These are phyloP conservation scores for Lipophrys pholis DNA, from an alignment of 2,113 vertebrate species.

Conservation along the genomic window DNA sequence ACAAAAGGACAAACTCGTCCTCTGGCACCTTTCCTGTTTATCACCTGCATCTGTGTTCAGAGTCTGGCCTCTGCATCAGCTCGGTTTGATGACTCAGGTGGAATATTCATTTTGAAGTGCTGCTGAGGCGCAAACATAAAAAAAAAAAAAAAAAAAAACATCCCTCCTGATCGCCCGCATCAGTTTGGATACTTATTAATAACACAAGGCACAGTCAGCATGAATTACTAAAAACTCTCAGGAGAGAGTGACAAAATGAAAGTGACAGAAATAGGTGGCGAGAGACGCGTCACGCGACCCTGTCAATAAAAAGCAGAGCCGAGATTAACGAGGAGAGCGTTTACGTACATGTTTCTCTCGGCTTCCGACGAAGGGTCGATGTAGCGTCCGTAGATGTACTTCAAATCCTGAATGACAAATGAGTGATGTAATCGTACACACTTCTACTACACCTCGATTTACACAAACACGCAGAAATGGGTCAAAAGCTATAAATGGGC, in stretches of 20 bases:
- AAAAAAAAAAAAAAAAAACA: conserved; percentile 4
- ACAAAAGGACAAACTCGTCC: conserved; percentile 27
- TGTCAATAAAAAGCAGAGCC: not conserved
- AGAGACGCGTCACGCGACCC: conserved; percentile 2
- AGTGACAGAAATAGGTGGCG: conserved; percentile 52
- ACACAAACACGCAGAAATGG: conserved; percentile 6
- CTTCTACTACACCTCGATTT: too few species aligned
- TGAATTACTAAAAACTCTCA: conserved; percentile 65
- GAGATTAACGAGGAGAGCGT: not conserved
- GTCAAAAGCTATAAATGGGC: conserved; percentile 40
- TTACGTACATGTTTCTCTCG: conserved; percentile 94
- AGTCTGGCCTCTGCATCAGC: conserved; percentile 42
- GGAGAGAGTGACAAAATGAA: conserved; percentile 64
- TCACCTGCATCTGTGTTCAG: conserved; percentile 23
- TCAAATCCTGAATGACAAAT: conserved; percentile 88
- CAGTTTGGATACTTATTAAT: conserved; percentile 71
- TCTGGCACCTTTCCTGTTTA: conserved; percentile 23
- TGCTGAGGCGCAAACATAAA: conserved; percentile 67
- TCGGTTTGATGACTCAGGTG: conserved; percentile 58
- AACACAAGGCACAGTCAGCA: conserved; percentile 68
- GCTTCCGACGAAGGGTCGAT: conserved; percentile 90
- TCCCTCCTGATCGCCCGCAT: conserved; percentile 65
- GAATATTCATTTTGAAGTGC: conserved; percentile 63
- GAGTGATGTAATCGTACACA: not conserved
- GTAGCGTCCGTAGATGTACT: conserved; percentile 96